Evolutionary conservation across 2,888 invertebrate species (phyloP), one percentile per base, ranked within the genome.

Genomic region (Adela reaumurella): DNA sequence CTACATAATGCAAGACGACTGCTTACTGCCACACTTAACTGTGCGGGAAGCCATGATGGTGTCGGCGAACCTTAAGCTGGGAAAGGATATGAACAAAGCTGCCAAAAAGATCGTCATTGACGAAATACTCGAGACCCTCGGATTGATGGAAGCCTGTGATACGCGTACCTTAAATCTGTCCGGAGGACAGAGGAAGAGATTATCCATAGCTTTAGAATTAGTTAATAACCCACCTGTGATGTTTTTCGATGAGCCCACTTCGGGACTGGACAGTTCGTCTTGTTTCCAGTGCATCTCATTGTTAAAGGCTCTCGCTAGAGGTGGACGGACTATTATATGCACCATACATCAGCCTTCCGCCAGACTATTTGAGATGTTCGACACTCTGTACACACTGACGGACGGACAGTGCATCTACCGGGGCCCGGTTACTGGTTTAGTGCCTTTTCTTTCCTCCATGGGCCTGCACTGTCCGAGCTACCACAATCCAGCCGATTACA

Each of bases 261-360:
- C 94, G 61, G 97, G 97, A 17, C 76, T 97, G 68, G 97, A 97
- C 67, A 95, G 94, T 67, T 92, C 94, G 35, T 92, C 95, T 47
- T 95, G 95, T 77, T 94, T 92, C 77, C 94, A 94, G 71, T 91
- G 95, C 69, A 87, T 97, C 63, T 89, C 88, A 52, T 73, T 97
- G 62, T 80, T 97, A 62, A 94, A 94, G 72, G 89, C 90, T 1
- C 73, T 97, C 58, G 92, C 96, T 14, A 83, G 92, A 59, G 93
- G 92, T 46, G 88, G 90, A 1, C 84, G 96, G 55, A 96, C 96
- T 20, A 92, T 97, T 53, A 93, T 97, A 55, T 97, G 96, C 65
- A 96, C 96, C 42, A 97, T 97, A 58, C 97, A 97, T 74, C 97
- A 97, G 69, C 97, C 97, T 11, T 94, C 94, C 56, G 96, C 97